Base-by-base conservation (phyloP, 1,140 invertebrate species). In the Drosophila sp. region DNA sequence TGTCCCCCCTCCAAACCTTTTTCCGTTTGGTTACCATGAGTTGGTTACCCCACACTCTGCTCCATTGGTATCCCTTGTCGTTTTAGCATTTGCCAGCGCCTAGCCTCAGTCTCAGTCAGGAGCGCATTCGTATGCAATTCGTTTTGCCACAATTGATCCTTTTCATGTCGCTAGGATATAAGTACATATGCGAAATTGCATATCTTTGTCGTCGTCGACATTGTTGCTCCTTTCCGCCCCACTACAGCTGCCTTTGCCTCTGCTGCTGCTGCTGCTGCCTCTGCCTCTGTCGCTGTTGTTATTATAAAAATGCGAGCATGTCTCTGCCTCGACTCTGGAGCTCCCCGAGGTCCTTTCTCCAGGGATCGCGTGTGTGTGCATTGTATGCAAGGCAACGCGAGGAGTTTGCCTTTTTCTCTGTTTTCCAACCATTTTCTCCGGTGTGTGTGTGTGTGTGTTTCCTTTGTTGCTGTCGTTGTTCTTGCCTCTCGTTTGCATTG, bases 121-220 rank as follows among this genome's bases (percentile, higher is more conserved):
- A 75, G 81, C 76, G 80, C 84, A 89, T 89, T 89, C 84, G 84
- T 89, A 89, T 89, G 84, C 84, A 89, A 89, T 89, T 89, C 84
- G 84, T 89, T 89, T 89, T 90, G 85, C 84, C 84, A 89, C 84
- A 89, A 89, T 89, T 89, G 84, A 89, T 89, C 84, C 84, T 89
- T 89, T 89, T 89, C 84, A 89, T 89, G 84, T 89, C 84, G 85
- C 84, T 89, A 79, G 84, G 84, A 89, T 89, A 89, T 89, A 89
- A 89, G 84, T 89, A 89, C 84, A 89, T 89, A 89, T 89, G 85
- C 84, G 85, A 89, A 89, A 89, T 89, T 89, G 84, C 84, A 89
- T 89, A 89, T 89, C 84, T 89, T 90, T 89, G 84, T 83, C 80
- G 79, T 73, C 66, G 76, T 38, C 35, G 35, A 38, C 35, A 38